Evolutionary conservation across 2,888 invertebrate genomes (phyloP).

Genomic region (Drosophila anomalata): DNA sequence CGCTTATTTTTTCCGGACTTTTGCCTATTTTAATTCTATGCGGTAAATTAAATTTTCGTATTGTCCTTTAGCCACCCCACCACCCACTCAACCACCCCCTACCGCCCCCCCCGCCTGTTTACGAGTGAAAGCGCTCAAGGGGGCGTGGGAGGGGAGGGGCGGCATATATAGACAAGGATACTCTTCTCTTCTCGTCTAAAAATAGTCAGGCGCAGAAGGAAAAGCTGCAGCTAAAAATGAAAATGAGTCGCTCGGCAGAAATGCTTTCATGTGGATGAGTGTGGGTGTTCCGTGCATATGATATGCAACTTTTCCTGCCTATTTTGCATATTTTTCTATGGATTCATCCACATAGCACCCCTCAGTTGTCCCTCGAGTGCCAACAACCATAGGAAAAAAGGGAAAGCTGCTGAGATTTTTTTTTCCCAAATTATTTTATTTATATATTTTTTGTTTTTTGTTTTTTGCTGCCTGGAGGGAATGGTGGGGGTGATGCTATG

Average conservation of each 20-base stretch:
- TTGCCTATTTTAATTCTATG: conserved; percentile 64
- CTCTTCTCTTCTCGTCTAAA: conserved; percentile 4
- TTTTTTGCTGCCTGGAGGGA: conserved; percentile 16
- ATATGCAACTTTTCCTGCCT: conserved; percentile 65
- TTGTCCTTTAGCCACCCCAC: conserved; percentile 54
- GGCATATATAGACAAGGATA: conserved; percentile 19
- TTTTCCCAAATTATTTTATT: conserved; percentile 61
- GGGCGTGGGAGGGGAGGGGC: conserved; percentile 5
- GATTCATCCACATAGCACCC: conserved; percentile 23
- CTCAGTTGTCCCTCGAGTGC: conserved; percentile 25
- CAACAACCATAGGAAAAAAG: conserved; percentile 41
- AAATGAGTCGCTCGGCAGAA: conserved; percentile 44
- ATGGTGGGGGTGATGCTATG: not conserved
- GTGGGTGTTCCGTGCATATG: conserved; percentile 40
- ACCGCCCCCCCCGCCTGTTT: conserved; percentile 18
- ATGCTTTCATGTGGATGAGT: conserved; percentile 30
- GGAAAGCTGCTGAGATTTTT: conserved; percentile 48
- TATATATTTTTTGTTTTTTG: conserved; percentile 37
- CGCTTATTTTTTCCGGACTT: conserved; percentile 34
- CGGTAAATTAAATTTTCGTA: conserved; percentile 71
- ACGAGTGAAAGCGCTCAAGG: conserved; percentile 49
- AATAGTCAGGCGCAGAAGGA: conserved; percentile 28
- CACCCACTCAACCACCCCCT: not conserved
- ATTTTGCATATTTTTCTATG: conserved; percentile 64
- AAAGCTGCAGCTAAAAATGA: conserved; percentile 52